Base-by-base conservation (phyloP, 1,140 invertebrate species). In the Rhagoletis zephyria region DNA sequence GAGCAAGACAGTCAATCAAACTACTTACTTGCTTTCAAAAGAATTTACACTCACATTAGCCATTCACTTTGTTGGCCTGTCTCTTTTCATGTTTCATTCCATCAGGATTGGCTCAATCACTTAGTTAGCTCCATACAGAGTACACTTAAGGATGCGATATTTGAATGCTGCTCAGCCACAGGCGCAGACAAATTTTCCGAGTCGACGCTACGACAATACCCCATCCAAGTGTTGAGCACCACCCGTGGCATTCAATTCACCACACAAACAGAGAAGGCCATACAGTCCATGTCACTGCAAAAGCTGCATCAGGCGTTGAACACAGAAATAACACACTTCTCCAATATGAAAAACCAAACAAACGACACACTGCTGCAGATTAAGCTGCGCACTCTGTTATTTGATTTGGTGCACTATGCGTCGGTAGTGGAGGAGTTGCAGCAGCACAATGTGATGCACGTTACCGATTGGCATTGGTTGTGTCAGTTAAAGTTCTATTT, bases 361-460 rank as follows among this genome's bases (percentile, higher is more conserved):
- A 88, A 89, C 87, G 89, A 90, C 85, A 87, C 89, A 65, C 64
- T 89, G 59, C 51, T 88, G 12, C 89, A 91, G 87, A 88, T 95
- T n/a, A 97, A 97, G 93, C 92, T 96, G 70, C 94, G 95, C 90
- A 94, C 95, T 7, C 94, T 99, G n/a, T 95, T 99, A 88, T 93
- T 99, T 86, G 98, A 99, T 91, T 96, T 97, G 0, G 97, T 99
- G 88, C 97, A 99, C 94, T 96, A 98, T 92, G 95, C 98, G 64
- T 94, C 95, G 87, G 95, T 99, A 4, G 95, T 99, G 14, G 95
- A 97, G 89, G 94, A 95, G 89, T 94, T 99, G 16, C 94, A 98
- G 59, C 93, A 95, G 16, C 94, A 94, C 51, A 95, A 95, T 90
- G 95, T 96, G 0, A 95, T 94, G 12, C 94, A 94, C 87, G 90